Evolutionary conservation across 2,888 invertebrate species (phyloP).

Genomic region (Saturnia pavonia): DNA sequence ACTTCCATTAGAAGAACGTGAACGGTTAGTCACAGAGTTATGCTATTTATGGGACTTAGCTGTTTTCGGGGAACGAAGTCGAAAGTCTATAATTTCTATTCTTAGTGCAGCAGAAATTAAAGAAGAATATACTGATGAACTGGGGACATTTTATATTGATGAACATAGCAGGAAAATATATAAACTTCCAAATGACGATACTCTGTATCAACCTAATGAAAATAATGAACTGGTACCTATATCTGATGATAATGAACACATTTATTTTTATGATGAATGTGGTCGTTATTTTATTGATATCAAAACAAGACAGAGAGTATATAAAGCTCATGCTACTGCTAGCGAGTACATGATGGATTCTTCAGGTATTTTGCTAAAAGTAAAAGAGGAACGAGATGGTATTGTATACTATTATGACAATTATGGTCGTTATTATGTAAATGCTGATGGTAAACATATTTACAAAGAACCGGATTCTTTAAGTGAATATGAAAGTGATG

Average conservation of each 20-base stretch:
- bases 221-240: conserved; percentile 60
- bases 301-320: conserved; percentile 61
- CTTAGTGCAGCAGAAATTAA: conserved; percentile 62
- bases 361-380: conserved; percentile 63
- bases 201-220: conserved; percentile 66
- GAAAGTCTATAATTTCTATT: conserved; percentile 70
- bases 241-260: conserved; percentile 57
- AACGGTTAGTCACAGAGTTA: conserved; percentile 65
- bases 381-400: conserved; percentile 65
- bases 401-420: conserved; percentile 66
- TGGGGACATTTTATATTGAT: conserved; percentile 66
- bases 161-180: conserved; percentile 70
- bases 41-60: conserved; percentile 69
- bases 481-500: conserved; percentile 76
- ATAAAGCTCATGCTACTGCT: conserved; percentile 64
- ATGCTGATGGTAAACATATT: conserved; percentile 65
- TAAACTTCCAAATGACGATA: conserved; percentile 54
- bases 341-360: conserved; percentile 74
- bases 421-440: conserved; percentile 70
- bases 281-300: conserved; percentile 67
- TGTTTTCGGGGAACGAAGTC: conserved; percentile 58
- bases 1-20: conserved; percentile 59
- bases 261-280: conserved; percentile 73
- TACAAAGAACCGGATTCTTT: conserved; percentile 63
- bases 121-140: conserved; percentile 68